Evolutionary conservation across 1,140 invertebrate species (phyloP).

Genomic region (Lordiphosa mommai): DNA sequence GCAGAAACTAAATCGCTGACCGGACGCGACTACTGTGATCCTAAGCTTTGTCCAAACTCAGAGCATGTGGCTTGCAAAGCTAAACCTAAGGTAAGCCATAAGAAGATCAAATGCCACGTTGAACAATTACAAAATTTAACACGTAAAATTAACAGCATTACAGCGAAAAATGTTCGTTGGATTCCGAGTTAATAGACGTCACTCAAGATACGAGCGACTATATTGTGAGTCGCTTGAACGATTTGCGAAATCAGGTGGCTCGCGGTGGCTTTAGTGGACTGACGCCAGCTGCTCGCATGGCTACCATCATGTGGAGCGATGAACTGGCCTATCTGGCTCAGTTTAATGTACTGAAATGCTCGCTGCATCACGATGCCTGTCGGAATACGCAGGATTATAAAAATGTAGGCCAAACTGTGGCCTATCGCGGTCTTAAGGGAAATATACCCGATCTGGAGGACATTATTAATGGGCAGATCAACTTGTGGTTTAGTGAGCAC

Average conservation of each 20-base stretch:
- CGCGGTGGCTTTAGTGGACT: slow-evolving; percentile 14
- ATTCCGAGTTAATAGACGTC: slow-evolving; percentile 12
- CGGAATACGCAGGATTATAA: slow-evolving; percentile 17
- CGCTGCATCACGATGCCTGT: slow-evolving; percentile 29
- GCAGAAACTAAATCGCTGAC: too few species aligned
- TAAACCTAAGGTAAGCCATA: background rate
- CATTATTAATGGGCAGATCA: slow-evolving; percentile 3
- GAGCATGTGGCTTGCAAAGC: background rate
- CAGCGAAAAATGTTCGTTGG: background rate
- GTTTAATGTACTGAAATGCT: slow-evolving; percentile 43
- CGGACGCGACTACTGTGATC: background rate
- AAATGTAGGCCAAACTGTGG: slow-evolving; percentile 41
- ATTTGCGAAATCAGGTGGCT: slow-evolving; percentile 20
- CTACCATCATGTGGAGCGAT: slow-evolving; percentile 37
- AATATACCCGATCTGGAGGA: background rate
- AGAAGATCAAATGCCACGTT: background rate
- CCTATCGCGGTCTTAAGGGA: slow-evolving; percentile 5
- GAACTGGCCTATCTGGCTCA: slow-evolving; percentile 51
- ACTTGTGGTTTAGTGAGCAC: slow-evolving; percentile 30
- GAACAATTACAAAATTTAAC: background rate
- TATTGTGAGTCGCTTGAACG: slow-evolving; percentile 1
- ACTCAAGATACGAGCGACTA: fast-evolving
- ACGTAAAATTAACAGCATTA: slow-evolving; percentile 4
- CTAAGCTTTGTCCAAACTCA: background rate
- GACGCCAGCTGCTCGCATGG: slow-evolving; percentile 43